phyloP scores from a whole-genome alignment of 2,888 invertebrate genomes.

The Halictus ligatus region DNA sequence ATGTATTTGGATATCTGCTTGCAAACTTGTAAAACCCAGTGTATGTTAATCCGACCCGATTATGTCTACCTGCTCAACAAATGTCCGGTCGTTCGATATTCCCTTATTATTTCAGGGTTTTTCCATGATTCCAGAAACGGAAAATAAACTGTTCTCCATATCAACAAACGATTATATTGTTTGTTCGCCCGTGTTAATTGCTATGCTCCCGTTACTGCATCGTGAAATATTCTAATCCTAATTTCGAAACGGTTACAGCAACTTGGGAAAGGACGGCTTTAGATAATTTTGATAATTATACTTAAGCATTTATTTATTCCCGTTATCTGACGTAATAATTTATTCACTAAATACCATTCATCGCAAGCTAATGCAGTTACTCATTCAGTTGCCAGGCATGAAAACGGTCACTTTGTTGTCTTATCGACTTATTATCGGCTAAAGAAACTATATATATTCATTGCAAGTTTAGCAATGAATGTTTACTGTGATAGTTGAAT shows the following conservation, averaged over 20 bases:
- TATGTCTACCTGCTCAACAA: background rate
- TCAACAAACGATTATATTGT: background rate
- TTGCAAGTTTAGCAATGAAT: background rate
- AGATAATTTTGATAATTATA: background rate
- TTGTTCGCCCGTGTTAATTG: background rate
- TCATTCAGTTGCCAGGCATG: background rate
- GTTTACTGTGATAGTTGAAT: background rate
- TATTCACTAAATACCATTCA: background rate
- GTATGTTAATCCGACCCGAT: background rate
- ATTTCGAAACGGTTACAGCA: background rate
- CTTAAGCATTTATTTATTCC: background rate
- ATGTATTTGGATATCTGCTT: background rate
- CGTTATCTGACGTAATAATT: background rate
- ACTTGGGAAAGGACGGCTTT: background rate
- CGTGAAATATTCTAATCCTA: background rate
- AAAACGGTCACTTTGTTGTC: background rate
- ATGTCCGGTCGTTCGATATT: background rate
- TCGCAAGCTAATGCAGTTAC: background rate
- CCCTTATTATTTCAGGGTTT: background rate
- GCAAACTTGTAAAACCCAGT: background rate
- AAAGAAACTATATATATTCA: background rate
- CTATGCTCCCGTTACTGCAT: no score
- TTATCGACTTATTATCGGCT: background rate
- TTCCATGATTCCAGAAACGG: background rate
- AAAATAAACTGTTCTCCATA: background rate